Evolutionary conservation across 2,113 vertebrate species (phyloP).

Genomic region (Otolemur garnettii): DNA sequence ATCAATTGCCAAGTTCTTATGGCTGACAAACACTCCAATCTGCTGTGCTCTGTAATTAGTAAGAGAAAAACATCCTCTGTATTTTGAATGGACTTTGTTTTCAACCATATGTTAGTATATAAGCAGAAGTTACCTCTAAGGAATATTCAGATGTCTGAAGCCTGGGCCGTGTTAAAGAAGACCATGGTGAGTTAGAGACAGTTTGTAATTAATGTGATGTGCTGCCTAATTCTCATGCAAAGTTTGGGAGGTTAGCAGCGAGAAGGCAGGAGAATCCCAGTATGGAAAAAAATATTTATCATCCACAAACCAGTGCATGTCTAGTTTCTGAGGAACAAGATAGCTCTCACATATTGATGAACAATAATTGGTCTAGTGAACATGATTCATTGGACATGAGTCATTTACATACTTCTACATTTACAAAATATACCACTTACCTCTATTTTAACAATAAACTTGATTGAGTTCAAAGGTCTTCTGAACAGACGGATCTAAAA

Average conservation of each 20-base stretch:
- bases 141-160: slow-evolving; percentile 11
- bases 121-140: slow-evolving; percentile 7
- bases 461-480: neutral
- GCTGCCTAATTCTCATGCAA: neutral
- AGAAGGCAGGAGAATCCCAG: neutral
- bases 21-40: slow-evolving; percentile 39
- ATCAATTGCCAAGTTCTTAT: neutral
- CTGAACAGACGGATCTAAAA: slow-evolving; percentile 19
- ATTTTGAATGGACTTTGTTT: neutral
- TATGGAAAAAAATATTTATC: neutral
- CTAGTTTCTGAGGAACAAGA: slow-evolving; percentile 7
- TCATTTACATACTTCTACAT: neutral
- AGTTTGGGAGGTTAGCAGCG: neutral
- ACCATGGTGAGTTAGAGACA: neutral
- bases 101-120: neutral
- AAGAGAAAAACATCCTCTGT: slow-evolving; percentile 41
- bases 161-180: neutral
- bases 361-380: neutral
- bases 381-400: neutral
- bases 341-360: neutral
- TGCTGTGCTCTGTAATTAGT: slow-evolving; percentile 55
- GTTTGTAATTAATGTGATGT: neutral
- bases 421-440: neutral
- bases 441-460: slow-evolving; percentile 17
- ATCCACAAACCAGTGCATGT: neutral